Evolutionary conservation across 2,113 vertebrate genomes (phyloP), one percentile per base, ranked within the genome.

Genomic region (Ptyas mucosa): DNA sequence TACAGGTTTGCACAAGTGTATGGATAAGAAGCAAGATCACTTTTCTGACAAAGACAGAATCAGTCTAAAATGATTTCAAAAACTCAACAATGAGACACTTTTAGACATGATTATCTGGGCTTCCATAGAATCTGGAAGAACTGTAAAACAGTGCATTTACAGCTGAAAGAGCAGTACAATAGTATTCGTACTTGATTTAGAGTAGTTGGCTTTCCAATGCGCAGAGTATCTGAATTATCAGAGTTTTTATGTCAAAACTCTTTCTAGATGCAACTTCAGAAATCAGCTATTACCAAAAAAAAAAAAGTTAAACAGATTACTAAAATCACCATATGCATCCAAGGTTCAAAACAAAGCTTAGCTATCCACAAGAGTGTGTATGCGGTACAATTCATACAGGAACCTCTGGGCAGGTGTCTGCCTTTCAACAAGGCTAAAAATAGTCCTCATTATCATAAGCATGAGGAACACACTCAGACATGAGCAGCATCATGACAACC

Each of bases 401-500:
- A 58, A 85, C 88, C 54, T 90, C 88, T 93, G 88, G 88, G 88
- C 92, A 93, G 88, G 88, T 93, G 88, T 93, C 88, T 93, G 92
- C 92, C 92, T 93, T 93, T 93, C 88, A 93, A 90, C 75, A 90
- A 90, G 54, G 54, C 92, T 93, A 93, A 93, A 93, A 93, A 93
- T 93, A 93, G 75, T 64, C 53, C 85, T 86, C 75, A 90, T 93
- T 93, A 93, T 85, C 92, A 89, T 93, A 93, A 93, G 88, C 54
- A 64, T 29, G 88, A 93, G 54, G 88, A 90, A 61, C 75, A 90
- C 88, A 89, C 88, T n/a, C 75, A 93, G 54, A 64, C 87, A 87
- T 8, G 43, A 93, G 55, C 88, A 86, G 88, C 92, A 93, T 90
- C 88, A 90, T 23, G 69, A 90, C 53, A 93, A 86, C 23, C 55